phyloP scores from a whole-genome alignment of 2,797 vertebrate genomes.

The Ficedula albicollis region DNA sequence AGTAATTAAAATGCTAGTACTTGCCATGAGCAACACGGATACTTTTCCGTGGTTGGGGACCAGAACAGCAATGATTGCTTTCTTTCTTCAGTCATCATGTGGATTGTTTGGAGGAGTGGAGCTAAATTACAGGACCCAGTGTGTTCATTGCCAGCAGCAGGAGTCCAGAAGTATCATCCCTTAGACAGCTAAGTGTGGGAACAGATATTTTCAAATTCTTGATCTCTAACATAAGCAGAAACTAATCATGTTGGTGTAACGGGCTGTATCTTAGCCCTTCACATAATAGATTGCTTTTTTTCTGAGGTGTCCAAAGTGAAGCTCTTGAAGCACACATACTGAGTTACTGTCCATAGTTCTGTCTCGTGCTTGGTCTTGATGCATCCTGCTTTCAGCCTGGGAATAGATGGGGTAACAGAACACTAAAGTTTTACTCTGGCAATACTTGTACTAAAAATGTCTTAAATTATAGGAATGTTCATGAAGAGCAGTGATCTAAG shows the following conservation, averaged over 20 bases:
- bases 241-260: background rate
- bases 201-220: background rate
- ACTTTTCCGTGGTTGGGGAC: background rate
- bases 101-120: background rate
- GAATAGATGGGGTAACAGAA: background rate
- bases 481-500: background rate
- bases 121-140: background rate
- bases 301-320: background rate
- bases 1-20: background rate
- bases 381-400: background rate
- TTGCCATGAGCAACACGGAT: background rate
- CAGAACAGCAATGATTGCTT: background rate
- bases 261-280: background rate
- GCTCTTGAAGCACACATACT: background rate
- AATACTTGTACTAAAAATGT: background rate
- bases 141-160: background rate
- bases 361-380: background rate
- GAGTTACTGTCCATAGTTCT: background rate
- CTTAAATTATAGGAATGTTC: background rate
- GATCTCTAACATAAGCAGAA: background rate
- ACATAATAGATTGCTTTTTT: background rate
- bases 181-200: background rate
- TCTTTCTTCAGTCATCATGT: background rate
- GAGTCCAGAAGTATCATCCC: background rate
- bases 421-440: background rate